These are phyloP conservation scores for Parnassius glacialis DNA, from an alignment of 2,888 invertebrate species.

Conservation along the genomic window DNA sequence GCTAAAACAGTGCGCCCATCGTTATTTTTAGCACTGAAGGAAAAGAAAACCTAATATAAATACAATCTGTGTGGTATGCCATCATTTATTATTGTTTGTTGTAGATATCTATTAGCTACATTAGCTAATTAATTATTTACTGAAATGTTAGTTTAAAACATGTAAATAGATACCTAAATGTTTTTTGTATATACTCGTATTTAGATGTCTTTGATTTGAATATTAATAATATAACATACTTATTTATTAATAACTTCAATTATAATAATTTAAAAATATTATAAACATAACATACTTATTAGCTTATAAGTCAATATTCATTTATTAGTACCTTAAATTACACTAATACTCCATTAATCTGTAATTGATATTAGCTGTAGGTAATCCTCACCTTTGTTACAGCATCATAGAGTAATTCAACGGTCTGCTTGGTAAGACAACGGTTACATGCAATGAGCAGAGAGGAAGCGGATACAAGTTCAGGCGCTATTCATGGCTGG, in stretches of 20 bases:
- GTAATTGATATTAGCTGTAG: slow-evolving; percentile 18
- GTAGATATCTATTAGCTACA: too few species aligned
- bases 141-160: too few species aligned
- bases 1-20: too few species aligned
- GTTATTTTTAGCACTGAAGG: too few species aligned
- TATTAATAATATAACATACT: too few species aligned
- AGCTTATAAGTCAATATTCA: slow-evolving; percentile 13
- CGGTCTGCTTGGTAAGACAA: slow-evolving; percentile 33
- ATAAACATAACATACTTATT: background rate
- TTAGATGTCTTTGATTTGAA: too few species aligned
- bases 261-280: background rate
- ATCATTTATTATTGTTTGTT: too few species aligned
- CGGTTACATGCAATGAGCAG: slow-evolving; percentile 45
- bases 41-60: too few species aligned
- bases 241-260: background rate
- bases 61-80: too few species aligned
- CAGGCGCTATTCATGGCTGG: slow-evolving; percentile 63
- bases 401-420: slow-evolving; percentile 41
- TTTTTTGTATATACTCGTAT: too few species aligned
- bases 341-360: slow-evolving; percentile 20
- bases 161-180: too few species aligned
- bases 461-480: slow-evolving; percentile 43
- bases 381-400: slow-evolving; percentile 47
- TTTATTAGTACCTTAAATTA: slow-evolving; percentile 10
- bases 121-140: too few species aligned